Evolutionary conservation across 2,797 vertebrate species (phyloP).

Genomic region (Hylomyscus alleni): DNA sequence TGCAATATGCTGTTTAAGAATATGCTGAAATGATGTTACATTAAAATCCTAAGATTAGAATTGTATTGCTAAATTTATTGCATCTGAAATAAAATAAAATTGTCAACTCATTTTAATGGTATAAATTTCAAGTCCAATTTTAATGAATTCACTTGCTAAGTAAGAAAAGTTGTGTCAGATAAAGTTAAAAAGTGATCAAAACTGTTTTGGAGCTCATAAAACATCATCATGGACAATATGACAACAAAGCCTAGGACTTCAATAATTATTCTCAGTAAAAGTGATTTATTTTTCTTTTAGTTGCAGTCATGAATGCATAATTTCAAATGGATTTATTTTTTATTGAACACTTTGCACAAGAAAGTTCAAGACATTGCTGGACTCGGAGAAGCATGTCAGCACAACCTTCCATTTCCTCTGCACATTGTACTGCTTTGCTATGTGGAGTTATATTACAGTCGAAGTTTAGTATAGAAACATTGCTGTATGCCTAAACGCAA

Average conservation of each 20-base stretch:
- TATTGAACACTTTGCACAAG: conserved; percentile 66
- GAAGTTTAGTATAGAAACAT: conserved; percentile 69
- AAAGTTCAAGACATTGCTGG: conserved; percentile 71
- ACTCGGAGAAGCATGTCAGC: conserved; percentile 64
- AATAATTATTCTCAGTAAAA: conserved; percentile 42
- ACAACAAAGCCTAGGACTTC: conserved; percentile 63
- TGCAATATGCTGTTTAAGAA: conserved; percentile 15
- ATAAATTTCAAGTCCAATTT: conserved; percentile 51
- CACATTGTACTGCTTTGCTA: conserved; percentile 7
- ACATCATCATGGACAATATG: conserved; percentile 41
- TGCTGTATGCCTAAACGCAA: not conserved
- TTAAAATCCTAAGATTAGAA: not conserved
- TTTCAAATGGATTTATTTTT: conserved; percentile 76
- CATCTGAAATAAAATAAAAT: conserved; percentile 72
- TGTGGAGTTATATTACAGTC: conserved; percentile 70
- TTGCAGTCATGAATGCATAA: conserved; percentile 74
- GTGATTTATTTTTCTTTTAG: conserved; percentile 67
- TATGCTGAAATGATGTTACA: not conserved
- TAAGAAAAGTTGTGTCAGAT: conserved; percentile 1
- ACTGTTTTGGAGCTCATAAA: conserved; percentile 60
- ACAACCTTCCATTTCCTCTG: conserved; percentile 53
- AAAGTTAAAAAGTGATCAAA: conserved; percentile 44
- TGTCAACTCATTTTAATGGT: conserved; percentile 37
- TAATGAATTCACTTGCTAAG: conserved; percentile 64
- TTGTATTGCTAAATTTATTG: conserved; percentile 13